Conservation (phyloP, 1,140 invertebrate genomes). For the Idris sp. region DNA sequence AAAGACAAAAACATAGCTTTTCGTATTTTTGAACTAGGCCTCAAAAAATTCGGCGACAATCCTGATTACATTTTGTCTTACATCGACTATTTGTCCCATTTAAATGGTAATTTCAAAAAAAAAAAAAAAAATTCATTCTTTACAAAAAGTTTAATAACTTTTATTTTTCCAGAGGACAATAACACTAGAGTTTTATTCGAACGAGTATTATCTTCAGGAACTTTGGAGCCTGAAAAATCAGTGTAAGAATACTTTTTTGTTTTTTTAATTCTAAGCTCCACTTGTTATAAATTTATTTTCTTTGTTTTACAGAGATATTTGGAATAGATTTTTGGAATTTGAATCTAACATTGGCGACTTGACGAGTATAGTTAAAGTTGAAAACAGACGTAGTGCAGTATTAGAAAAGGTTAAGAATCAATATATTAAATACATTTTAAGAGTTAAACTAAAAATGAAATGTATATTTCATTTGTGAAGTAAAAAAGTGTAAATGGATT, state of each 20-base stretch:
- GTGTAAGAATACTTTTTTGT: constrained; percentile 81
- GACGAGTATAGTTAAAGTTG: constrained; percentile 98
- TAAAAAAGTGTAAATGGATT: too few relatives aligned
- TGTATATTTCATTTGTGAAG: too few relatives aligned
- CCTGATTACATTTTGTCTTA: constrained; percentile 97
- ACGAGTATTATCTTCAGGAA: constrained; percentile 95
- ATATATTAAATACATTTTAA: constrained; percentile 20
- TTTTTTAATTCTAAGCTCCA: too few relatives aligned
- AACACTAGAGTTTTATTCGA: constrained; percentile 99
- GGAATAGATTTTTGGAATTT: constrained; percentile 99
- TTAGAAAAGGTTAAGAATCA: constrained; percentile 88
- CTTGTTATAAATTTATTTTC: not conserved
- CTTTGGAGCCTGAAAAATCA: constrained; percentile 93
- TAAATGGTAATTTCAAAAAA: constrained; percentile 86
- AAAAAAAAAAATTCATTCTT: too few relatives aligned
- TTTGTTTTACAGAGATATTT: constrained; percentile 88
- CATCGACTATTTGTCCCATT: constrained; percentile 97
- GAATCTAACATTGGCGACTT: constrained; percentile 99
- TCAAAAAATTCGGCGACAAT: constrained; percentile 97
- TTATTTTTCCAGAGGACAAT: constrained; percentile 91
- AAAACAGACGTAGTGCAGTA: constrained; percentile 93
- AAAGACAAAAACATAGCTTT: constrained; percentile 99
- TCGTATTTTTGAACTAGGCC: constrained; percentile 97
- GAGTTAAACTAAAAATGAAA: too few relatives aligned
- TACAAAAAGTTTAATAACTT: not conserved